Percentiles rank a stretch among this genome's conserved stretches.
Evolutionary conservation across 2,113 vertebrate genomes (phyloP).

Genomic region (Thunnus thynnus): DNA sequence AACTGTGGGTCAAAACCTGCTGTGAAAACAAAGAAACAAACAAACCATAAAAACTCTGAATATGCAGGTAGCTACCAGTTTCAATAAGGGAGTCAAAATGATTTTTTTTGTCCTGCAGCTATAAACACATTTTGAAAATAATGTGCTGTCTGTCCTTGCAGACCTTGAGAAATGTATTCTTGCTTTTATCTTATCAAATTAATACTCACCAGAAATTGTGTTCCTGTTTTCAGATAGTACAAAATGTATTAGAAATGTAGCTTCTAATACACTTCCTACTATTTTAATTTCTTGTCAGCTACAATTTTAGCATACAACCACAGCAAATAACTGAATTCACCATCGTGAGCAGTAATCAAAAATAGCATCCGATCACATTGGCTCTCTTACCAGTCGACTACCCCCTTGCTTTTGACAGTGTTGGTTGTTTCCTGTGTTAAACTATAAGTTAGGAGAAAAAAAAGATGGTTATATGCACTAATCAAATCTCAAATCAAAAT

Average conservation of each 20-base stretch:
- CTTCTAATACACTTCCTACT: not conserved
- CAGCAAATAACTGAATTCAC: not conserved
- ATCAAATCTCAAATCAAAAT: no score
- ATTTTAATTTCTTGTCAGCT: not conserved
- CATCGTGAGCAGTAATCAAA: not conserved
- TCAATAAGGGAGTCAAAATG: not conserved
- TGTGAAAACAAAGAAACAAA: not conserved
- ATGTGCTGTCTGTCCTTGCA: not conserved
- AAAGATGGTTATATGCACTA: no score
- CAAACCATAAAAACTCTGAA: no score
- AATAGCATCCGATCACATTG: not conserved
- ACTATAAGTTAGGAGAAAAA: no score
- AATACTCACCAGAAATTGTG: not conserved
- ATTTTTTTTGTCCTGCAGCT: not conserved
- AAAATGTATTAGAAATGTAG: not conserved
- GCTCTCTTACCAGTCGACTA: no score
- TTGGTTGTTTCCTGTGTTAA: no score
- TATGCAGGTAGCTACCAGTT: not conserved
- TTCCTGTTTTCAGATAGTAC: not conserved
- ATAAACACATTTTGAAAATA: not conserved
- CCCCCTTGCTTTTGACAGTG: no score
- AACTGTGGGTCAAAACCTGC: not conserved
- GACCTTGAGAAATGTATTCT: not conserved
- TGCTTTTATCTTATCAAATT: conserved; percentile 2
- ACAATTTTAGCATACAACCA: not conserved